phyloP scores from a whole-genome alignment of 2,113 vertebrate genomes.

The Thomomys bottae region DNA sequence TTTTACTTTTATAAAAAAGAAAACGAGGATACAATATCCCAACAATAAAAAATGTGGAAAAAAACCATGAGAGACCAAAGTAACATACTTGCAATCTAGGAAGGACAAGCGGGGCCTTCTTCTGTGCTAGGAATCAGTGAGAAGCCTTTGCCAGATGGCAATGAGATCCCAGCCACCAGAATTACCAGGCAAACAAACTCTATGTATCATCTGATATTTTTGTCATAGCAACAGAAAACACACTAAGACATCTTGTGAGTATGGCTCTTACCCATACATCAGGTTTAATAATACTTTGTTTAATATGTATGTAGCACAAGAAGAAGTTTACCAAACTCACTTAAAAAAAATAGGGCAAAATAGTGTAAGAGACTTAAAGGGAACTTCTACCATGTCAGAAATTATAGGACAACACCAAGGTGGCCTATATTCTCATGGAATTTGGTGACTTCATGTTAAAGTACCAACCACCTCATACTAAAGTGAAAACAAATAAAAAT shows the following conservation, averaged over 20 bases:
- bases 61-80: not conserved
- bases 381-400: constrained; percentile 2
- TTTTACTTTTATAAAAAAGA: not conserved
- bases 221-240: not conserved
- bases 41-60: too few species aligned
- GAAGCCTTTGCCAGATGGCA: not conserved
- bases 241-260: not conserved
- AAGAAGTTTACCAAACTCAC: constrained; percentile 15
- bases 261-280: not conserved
- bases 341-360: not conserved
- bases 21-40: too few species aligned
- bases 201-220: not conserved
- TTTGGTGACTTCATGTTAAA: not conserved
- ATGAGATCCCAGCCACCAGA: not conserved
- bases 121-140: not conserved
- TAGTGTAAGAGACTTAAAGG: not conserved
- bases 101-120: not conserved
- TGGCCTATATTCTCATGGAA: not conserved
- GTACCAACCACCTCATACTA: not conserved
- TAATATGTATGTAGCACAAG: not conserved
- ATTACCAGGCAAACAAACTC: not conserved
- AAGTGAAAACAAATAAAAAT: too few species aligned
- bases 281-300: not conserved
- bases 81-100: not conserved
- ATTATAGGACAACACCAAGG: not conserved